Conservation (phyloP, 2,888 invertebrate species). For the Choreutis nemorana region DNA sequence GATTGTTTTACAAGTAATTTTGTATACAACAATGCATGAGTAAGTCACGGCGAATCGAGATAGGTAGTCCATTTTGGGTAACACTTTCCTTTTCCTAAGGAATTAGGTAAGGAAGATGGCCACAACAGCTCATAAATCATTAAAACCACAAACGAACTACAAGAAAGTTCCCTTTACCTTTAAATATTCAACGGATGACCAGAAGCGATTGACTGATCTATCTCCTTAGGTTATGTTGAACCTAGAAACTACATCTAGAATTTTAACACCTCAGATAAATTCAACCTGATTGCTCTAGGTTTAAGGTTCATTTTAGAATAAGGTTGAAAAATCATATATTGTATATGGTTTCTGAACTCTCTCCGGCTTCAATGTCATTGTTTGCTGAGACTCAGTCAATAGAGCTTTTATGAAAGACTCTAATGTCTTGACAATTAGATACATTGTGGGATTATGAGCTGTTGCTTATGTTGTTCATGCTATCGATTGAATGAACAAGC, state of each 20-base stretch:
- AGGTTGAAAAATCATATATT: conserved; percentile 9
- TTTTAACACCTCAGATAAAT: conserved; percentile 7
- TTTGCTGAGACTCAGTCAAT: conserved; percentile 23
- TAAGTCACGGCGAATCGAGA: no score
- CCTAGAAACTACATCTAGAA: conserved; percentile 19
- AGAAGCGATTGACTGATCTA: conserved; percentile 22
- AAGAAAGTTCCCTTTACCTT: conserved; percentile 26
- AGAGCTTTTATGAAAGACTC: conserved; percentile 13
- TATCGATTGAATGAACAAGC: no score
- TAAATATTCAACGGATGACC: conserved; percentile 30
- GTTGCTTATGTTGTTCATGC: no score
- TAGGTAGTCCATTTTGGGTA: no score
- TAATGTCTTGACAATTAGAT: neutral
- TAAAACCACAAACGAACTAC: conserved; percentile 12
- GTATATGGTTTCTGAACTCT: conserved; percentile 38
- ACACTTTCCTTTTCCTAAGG: no score
- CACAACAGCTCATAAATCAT: conserved; percentile 20
- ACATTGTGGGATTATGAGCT: no score
- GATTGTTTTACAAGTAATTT: no score
- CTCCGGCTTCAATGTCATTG: conserved; percentile 35
- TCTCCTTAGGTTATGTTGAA: conserved; percentile 21
- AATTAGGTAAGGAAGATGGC: no score
- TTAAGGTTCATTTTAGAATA: conserved; percentile 14
- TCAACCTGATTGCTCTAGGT: conserved; percentile 12
- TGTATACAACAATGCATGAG: no score